Evolutionary conservation across 2,113 vertebrate genomes (phyloP), one percentile per base, ranked within the genome.

Genomic region (Notarius quadriscutis): DNA sequence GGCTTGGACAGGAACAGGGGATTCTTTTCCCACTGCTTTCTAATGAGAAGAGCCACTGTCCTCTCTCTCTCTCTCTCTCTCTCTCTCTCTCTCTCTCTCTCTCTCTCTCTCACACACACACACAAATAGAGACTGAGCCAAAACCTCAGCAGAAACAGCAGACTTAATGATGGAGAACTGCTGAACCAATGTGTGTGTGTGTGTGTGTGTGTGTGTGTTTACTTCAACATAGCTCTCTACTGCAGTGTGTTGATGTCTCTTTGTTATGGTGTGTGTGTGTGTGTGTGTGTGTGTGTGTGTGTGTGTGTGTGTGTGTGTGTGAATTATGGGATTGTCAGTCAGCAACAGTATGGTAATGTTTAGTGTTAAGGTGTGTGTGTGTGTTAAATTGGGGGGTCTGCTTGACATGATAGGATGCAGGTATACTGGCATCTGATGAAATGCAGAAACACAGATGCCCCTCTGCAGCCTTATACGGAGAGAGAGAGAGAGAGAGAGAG

Each of bases 201-300:
- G 55, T 34, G 51, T 84, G 79, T 86, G 71, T 83, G 80, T 89
- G 88, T 67, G 30, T 18, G 30, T 69, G 20, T 77, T 51, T 57
- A 18, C 1, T 71, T 34, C 30, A 71, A 8, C 30, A 34, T 17
- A 18, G 27, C 69, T 71, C 30, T 72, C 17, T 72, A 48, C 34
- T 0, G 2, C 0, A 0, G 8, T 4, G 20, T 22, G 72, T 75
- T 22, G 34, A 74, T 48, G 71, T 50, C 34, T 74, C 18, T 48
- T 74, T 50, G 20, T 75, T 50, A n/a, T n/a, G n/a, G n/a, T n/a
- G n/a, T n/a, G n/a, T n/a, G n/a, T 41, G 34, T 41, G 34, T 41
- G 34, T 41, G 34, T 41, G 34, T 41, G 34, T 34, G 34, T 34
- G 34, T 34, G 34, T 34, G 34, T 41, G 34, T 41, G 34, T 41